Base-by-base conservation (phyloP, 2,113 vertebrate genomes). In the Callopanchax toddi region DNA sequence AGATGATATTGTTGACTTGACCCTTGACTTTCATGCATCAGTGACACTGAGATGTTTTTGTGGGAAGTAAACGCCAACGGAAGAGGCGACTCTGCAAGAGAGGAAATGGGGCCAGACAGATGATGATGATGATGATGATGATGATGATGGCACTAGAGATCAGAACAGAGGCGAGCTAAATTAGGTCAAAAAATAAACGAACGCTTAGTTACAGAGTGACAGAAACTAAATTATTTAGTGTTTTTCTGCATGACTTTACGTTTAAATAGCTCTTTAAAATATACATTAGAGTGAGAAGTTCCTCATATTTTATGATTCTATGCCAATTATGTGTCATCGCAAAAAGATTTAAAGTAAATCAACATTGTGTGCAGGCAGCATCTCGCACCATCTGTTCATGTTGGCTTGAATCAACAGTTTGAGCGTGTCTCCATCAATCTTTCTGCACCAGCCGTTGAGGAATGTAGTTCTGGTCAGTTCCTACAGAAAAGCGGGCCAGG, bases 401-500 rank as follows among this genome's bases (percentile, higher is more conserved):
- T 6, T n/a, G 36, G 56, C 52, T 46, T 74, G 40, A 60, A 52
- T 66, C 52, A 81, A 74, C 73, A 78, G 59, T 20, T 34, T 53
- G 51, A 56, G 17, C 3, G 6, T 68, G 34, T 58, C 54, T 75
- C 45, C 63, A 42, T 78, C 71, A 74, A 68, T 76, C 70, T 81
- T 77, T 63, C 72, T 75, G 37, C 49, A 48, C 46, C 34, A 60
- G 51, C 46, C 11, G 0, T 52, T 11, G 18, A 78, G 43, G 72
- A 82, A 74, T 48, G 57, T 49, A n/a, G 17, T 54, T 69, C 49
- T 29, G 53, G 65, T 71, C 79, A 68, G 7, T 55, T 86, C 63
- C 54, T 48, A 32, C 34, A 34, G 36, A 81, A 74, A 82, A 76
- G 60, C 16, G 58, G 48, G 57, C 42, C 2, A 20, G 13, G 39